phyloP scores from a whole-genome alignment of 2,888 invertebrate species.

The Ochropacha duplaris region DNA sequence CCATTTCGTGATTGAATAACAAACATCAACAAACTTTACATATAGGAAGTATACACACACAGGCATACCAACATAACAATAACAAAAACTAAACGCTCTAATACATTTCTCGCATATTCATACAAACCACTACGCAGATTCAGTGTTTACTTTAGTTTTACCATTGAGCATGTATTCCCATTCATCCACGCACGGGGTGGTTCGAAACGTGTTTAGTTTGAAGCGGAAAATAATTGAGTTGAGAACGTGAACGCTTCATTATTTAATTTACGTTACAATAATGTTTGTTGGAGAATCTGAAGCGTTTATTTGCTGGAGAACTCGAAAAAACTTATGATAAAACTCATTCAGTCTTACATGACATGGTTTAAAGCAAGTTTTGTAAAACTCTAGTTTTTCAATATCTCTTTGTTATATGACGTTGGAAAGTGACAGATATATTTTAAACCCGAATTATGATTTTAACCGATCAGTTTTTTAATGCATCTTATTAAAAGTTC shows the following conservation, averaged over 20 bases:
- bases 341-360: not conserved
- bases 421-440: too few species aligned
- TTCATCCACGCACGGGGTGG: not conserved
- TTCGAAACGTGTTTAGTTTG: not conserved
- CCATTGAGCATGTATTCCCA: not conserved
- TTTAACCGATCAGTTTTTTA: too few species aligned
- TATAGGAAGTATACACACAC: too few species aligned
- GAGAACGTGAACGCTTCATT: not conserved
- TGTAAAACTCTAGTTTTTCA: too few species aligned
- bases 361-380: too few species aligned
- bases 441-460: too few species aligned
- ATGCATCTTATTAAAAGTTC: too few species aligned
- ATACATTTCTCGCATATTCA: not conserved
- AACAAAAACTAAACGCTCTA: not conserved
- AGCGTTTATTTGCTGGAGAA: not conserved
- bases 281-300: not conserved
- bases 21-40: too few species aligned
- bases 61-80: not conserved
- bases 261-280: not conserved
- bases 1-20: too few species aligned
- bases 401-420: too few species aligned
- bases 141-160: not conserved
- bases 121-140: not conserved
- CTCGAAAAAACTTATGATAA: too few species aligned
- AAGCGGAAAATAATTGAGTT: not conserved